phyloP scores from a whole-genome alignment of 2,113 vertebrate genomes.

The Hemicordylus capensis region DNA sequence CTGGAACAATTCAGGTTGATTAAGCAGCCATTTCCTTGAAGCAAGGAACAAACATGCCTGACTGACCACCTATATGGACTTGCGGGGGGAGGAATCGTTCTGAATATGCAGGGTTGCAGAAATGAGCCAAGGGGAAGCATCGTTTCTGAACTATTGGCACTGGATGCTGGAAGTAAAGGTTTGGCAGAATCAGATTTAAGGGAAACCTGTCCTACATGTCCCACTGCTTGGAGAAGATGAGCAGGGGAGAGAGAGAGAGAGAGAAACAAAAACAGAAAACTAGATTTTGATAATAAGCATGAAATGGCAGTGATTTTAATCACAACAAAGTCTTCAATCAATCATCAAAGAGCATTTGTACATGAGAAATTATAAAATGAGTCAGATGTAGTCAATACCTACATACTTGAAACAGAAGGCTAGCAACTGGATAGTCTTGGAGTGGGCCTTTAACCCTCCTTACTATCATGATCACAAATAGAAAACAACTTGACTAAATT shows the following conservation, averaged over 20 bases:
- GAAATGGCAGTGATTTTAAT: neutral
- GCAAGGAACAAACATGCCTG: neutral
- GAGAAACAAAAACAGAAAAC: neutral
- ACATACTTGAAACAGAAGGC: slow-evolving; percentile 26
- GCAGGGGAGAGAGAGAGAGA: neutral
- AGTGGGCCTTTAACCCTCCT: slow-evolving; percentile 17
- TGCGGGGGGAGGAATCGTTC: neutral
- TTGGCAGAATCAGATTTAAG: neutral
- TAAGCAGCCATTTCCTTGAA: neutral
- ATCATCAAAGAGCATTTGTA: neutral
- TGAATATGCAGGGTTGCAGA: neutral
- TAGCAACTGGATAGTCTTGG: slow-evolving; percentile 35
- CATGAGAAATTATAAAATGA: neutral
- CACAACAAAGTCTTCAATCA: neutral
- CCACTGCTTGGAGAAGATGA: neutral
- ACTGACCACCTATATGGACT: neutral
- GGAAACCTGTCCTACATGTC: neutral
- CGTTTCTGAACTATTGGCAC: neutral
- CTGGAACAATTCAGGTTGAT: neutral
- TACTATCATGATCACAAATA: slow-evolving; percentile 25
- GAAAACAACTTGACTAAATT: slow-evolving; percentile 62
- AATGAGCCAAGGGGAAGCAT: neutral
- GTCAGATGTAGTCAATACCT: neutral
- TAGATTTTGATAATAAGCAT: neutral
- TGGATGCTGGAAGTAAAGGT: neutral